Base-by-base conservation (phyloP, 2,797 vertebrate genomes). In the Urocyon cinereoargenteus region DNA sequence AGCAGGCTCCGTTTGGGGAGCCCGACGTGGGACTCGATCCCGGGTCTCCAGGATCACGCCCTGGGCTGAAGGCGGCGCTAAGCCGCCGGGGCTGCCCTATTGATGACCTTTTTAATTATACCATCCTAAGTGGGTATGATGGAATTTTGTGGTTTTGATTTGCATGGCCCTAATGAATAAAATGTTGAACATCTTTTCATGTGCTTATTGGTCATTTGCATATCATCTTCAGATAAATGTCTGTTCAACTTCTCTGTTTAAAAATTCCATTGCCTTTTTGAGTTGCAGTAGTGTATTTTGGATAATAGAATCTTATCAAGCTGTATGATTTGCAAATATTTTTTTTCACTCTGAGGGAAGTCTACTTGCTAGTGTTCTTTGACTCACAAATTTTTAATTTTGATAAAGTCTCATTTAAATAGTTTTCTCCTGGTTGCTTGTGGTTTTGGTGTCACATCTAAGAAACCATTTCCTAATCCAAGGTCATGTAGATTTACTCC, bases 291-390 rank as follows among this genome's bases (percentile, higher is more conserved):
- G 6, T 72, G 28, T 64, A 93, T 66, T 93, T 49, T 96, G 49
- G 34, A 86, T 79, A 55, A 8, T 72, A 73, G 40, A 61, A 9
- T 28, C 5, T 34, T 95, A 70, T 49, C 34, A 95, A 95, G 59
- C 77, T 64, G 49, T 28, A 26, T 14, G 31, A 72, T 62, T 72
- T 90, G 34, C 34, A 64, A 19, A 45, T 57, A 64, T 64, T 84
- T 36, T 45, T 45, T 84, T 53, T 49, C 75, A 31, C 64, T 73
- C 49, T 92, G 34, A 82, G 28, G 36, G 24, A 18, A 55, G 1
- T 73, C 13, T 49, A 62, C 62, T 90, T 86, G 64, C 34, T 73
- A 96, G 49, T 90, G 57, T 90, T 79, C 45, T 73, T 87, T 64
- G 19, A 86, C 6, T 64, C 49, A 73, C 18, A 79, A n/a, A 66